Evolutionary conservation across 2,888 invertebrate genomes (phyloP), one percentile per base, ranked within the genome.

Genomic region (Synergus laeviventris): DNA sequence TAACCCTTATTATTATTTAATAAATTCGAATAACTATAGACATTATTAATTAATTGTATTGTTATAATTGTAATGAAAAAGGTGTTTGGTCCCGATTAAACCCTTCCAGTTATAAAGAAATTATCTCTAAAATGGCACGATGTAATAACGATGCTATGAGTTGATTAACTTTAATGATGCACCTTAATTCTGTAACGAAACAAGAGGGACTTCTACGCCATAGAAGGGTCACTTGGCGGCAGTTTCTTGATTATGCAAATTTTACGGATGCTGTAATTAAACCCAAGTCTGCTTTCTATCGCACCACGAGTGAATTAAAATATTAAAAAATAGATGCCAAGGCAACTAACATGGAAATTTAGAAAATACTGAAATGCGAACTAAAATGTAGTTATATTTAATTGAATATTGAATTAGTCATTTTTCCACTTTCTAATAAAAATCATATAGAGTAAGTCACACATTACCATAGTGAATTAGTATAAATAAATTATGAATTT

Each of bases 161-260:
- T 78, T 81, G 79, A 81, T 82, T 80, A 82, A 83, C 62, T 82
- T 82, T 83, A 82, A 83, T 66, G 80, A 79, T 76, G 56, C 74
- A 59, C 75, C 42, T 49, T n/a, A n/a, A n/a, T n/a, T 66, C 56
- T 39, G 74, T 60, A 74, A 74, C 49, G 76, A 62, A 62, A 70
- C 70, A n/a, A n/a, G 76, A 42, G 45, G 42, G 24, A 42, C 66
- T 74, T 66, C 74, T 76, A 61, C 61, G 49, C 18, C 42, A 21
- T 61, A 42, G 18, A 31, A 54, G 61, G 21, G 54, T 78, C 62
- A 74, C 66, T 66, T 45, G 45, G 66, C 45, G 74, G 74, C 78
- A 76, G 80, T 85, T 77, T 74, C 81, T 84, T 83, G 82, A 87
- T 87, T 87, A 87, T 86, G 84, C 85, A 85, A 83, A 83, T 70